phyloP scores from a whole-genome alignment of 2,888 invertebrate genomes.

The Cerceris rybyensis region DNA sequence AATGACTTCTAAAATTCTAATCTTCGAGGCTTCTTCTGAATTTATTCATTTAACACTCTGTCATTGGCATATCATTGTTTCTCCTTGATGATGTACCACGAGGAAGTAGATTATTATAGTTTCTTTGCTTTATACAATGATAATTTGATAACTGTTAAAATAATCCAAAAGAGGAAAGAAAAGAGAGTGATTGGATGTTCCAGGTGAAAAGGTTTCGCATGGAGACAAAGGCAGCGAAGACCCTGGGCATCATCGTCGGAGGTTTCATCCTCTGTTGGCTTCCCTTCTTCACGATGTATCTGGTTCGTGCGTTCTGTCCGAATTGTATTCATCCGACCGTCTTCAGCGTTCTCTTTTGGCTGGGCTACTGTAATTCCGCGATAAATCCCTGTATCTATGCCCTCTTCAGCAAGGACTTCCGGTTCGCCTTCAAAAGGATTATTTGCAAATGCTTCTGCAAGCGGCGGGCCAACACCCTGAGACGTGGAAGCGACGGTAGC shows the following conservation, averaged over 20 bases:
- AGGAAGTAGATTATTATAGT: too few species aligned
- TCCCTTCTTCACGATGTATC: constrained; percentile 97
- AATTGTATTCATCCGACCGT: constrained; percentile 92
- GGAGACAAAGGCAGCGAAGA: constrained; percentile 98
- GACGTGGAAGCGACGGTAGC: constrained; percentile 81
- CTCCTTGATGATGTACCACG: too few species aligned
- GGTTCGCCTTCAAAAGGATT: constrained; percentile 96
- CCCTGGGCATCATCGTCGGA: constrained; percentile 97
- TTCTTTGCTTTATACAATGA: too few species aligned
- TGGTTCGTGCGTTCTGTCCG: constrained; percentile 93
- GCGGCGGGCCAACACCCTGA: constrained; percentile 79
- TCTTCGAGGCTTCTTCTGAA: too few species aligned
- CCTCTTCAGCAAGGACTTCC: constrained; percentile 96
- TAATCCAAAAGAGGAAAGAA: neutral
- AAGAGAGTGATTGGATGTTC: neutral
- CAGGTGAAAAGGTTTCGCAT: constrained; percentile 93
- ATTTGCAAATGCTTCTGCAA: constrained; percentile 93
- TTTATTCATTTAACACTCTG: too few species aligned
- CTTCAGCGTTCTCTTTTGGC: constrained; percentile 97
- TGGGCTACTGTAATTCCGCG: constrained; percentile 98
- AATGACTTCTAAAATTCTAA: neutral
- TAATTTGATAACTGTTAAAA: too few species aligned
- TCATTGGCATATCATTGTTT: too few species aligned
- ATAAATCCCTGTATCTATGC: constrained; percentile 98
- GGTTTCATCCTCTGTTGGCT: constrained; percentile 98